phyloP scores from a whole-genome alignment of 2,888 invertebrate genomes.

The Mesorhabditis spiculigera region DNA sequence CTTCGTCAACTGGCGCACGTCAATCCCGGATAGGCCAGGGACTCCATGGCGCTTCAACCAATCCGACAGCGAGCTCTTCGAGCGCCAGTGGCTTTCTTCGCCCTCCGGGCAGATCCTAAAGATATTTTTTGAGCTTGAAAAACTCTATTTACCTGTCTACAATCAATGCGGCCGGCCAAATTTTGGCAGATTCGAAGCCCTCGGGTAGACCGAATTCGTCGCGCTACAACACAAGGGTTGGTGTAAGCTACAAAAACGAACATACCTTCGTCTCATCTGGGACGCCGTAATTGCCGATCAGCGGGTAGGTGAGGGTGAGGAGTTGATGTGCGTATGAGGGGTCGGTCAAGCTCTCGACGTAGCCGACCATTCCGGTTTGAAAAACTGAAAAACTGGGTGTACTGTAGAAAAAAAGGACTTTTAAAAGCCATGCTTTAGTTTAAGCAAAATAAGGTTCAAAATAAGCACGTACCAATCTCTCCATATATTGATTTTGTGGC shows the following conservation, averaged over 20 bases:
- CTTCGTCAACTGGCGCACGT: conserved; percentile 87
- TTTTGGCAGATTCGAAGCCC: conserved; percentile 67
- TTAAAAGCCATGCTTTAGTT: neutral
- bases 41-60: conserved; percentile 60
- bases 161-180: conserved; percentile 87
- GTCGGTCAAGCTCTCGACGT: conserved; percentile 95
- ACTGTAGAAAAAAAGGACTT: neutral
- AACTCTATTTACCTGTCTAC: conserved; percentile 67
- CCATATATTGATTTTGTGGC: conserved; percentile 74
- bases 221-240: neutral
- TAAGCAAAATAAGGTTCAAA: neutral
- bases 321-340: conserved; percentile 94
- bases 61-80: conserved; percentile 58
- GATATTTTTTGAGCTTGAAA: neutral
- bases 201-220: conserved; percentile 35
- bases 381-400: conserved; percentile 64
- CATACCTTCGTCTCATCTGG: conserved; percentile 63
- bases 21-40: conserved; percentile 70
- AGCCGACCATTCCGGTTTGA: conserved; percentile 99
- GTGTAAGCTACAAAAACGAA: neutral
- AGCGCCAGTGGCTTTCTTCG: conserved; percentile 60
- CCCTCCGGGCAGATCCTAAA: conserved; percentile 48
- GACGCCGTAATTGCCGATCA: conserved; percentile 92
- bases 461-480: conserved; percentile 76
- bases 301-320: conserved; percentile 89